These are phyloP conservation scores for Eurytoma adleriae DNA, from an alignment of 2,888 invertebrate genomes.

Conservation along the genomic window DNA sequence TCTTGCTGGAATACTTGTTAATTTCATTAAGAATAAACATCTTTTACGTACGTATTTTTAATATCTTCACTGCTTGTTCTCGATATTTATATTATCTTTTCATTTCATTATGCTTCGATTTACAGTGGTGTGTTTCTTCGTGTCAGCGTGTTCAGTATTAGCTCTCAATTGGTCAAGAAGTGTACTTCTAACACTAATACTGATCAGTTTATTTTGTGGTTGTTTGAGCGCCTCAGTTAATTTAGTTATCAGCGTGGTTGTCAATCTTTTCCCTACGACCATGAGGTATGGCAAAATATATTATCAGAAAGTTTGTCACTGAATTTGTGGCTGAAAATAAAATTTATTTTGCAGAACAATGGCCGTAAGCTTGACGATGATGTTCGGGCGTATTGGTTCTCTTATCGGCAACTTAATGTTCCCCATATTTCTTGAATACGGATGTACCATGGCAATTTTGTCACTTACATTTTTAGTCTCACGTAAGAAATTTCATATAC, in stretches of 20 bases:
- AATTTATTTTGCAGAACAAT: conserved; percentile 68
- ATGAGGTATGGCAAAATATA: conserved; percentile 76
- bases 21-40: conserved; percentile 62
- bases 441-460: conserved; percentile 66
- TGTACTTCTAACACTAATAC: conserved; percentile 59
- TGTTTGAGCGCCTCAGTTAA: conserved; percentile 62
- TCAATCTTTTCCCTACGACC: conserved; percentile 82
- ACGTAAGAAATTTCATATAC: conserved; percentile 58
- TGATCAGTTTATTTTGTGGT: conserved; percentile 64
- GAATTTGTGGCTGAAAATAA: neutral
- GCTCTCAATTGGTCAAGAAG: conserved; percentile 67
- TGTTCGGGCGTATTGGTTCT: conserved; percentile 71
- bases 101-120: neutral
- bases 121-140: conserved; percentile 60
- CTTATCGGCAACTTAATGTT: conserved; percentile 71
- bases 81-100: neutral
- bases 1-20: conserved; percentile 58
- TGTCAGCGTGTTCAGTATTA: conserved; percentile 60
- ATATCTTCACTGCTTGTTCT: neutral
- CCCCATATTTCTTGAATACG: conserved; percentile 68
- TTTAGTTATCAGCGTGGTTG: conserved; percentile 80
- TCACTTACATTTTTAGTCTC: conserved; percentile 62
- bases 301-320: neutral
- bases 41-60: conserved; percentile 61
- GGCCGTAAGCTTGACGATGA: conserved; percentile 72